Conservation (phyloP, 2,888 invertebrate species). For the Agrochola circellaris region DNA sequence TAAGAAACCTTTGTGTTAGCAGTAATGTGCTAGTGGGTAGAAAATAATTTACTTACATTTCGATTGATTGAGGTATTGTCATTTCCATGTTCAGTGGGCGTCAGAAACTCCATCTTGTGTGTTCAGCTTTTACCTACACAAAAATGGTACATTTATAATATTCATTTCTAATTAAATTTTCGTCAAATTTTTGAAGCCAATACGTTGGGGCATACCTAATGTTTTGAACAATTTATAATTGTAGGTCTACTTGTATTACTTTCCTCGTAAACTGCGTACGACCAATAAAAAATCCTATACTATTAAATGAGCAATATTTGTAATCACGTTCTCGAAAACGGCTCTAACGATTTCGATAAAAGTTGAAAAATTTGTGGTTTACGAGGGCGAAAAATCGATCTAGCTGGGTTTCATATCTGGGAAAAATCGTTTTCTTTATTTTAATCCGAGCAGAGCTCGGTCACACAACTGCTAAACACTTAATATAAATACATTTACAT, state of each 20-base stretch:
- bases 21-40: background rate
- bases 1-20: background rate
- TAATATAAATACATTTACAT: background rate
- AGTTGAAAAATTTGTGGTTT: no score
- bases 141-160: background rate
- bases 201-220: background rate
- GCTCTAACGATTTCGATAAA: no score
- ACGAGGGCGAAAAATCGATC: no score
- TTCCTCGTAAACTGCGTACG: background rate
- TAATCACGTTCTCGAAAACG: no score
- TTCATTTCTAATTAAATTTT: background rate
- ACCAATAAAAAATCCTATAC: background rate
- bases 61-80: background rate
- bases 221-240: background rate
- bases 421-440: no score
- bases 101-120: conserved; percentile 11
- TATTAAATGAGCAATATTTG: no score
- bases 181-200: background rate
- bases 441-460: no score
- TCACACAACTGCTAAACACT: background rate
- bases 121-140: conserved; percentile 13
- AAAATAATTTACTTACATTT: conserved; percentile 13
- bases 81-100: background rate
- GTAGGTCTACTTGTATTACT: background rate
- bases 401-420: no score